Evolutionary conservation across 2,797 vertebrate species (phyloP).

Genomic region (Lycodopsis pacificus): DNA sequence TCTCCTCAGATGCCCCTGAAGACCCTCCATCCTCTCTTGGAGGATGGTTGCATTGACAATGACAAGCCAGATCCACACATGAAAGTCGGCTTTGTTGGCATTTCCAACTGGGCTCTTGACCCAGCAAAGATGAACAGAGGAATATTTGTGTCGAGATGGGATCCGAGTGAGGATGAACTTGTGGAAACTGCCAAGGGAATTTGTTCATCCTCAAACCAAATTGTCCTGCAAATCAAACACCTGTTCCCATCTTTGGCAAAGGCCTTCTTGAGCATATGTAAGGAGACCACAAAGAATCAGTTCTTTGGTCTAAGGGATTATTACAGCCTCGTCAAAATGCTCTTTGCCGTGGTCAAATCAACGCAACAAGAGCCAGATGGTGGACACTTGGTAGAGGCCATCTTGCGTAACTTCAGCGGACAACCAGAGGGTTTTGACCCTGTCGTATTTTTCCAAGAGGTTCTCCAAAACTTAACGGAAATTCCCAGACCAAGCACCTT

Average conservation of each 20-base stretch:
- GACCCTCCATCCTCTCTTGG: constrained; percentile 86
- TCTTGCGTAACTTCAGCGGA: constrained; percentile 87
- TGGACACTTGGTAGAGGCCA: constrained; percentile 76
- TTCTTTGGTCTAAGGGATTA: constrained; percentile 88
- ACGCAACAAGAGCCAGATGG: constrained; percentile 69
- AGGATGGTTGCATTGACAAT: constrained; percentile 87
- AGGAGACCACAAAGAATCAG: constrained; percentile 72
- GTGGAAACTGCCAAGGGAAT: constrained; percentile 86
- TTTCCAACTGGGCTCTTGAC: constrained; percentile 89
- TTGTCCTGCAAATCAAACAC: constrained; percentile 78
- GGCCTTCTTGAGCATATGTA: constrained; percentile 80
- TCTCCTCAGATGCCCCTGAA: constrained; percentile 89
- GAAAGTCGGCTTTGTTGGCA: constrained; percentile 88
- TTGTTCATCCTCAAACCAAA: constrained; percentile 72
- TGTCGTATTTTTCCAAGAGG: constrained; percentile 73
- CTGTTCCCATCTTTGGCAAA: constrained; percentile 82
- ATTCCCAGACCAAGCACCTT: constrained; percentile 79
- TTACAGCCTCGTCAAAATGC: constrained; percentile 87
- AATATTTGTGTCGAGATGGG: constrained; percentile 86
- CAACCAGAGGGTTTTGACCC: constrained; percentile 77
- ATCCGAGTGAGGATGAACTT: constrained; percentile 83
- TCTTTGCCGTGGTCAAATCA: constrained; percentile 74
- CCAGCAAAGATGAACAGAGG: constrained; percentile 90
- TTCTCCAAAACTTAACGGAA: constrained; percentile 62
- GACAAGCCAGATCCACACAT: constrained; percentile 82